Conservation (phyloP, 2,113 vertebrate genomes). For the Silurus meridionalis region DNA sequence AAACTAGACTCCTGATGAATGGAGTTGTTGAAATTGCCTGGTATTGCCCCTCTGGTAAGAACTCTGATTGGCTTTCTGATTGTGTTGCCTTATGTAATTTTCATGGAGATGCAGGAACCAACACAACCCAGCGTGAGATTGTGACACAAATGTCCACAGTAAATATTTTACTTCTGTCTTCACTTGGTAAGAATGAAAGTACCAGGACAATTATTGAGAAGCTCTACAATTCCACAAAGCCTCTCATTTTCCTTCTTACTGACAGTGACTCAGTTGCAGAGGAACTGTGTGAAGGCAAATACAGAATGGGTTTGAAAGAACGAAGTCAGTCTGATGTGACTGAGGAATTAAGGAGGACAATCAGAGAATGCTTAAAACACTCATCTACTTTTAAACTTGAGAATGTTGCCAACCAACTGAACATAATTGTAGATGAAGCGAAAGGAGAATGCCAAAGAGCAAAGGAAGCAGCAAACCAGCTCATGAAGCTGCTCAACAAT, state of each 20-base stretch:
- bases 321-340: slow-evolving; percentile 66
- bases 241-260: slow-evolving; percentile 64
- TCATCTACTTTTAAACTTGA: slow-evolving; percentile 26
- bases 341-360: slow-evolving; percentile 63
- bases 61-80: slow-evolving; percentile 65
- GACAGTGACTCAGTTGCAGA: slow-evolving; percentile 36
- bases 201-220: slow-evolving; percentile 41
- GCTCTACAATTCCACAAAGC: slow-evolving; percentile 55
- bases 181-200: slow-evolving; percentile 39
- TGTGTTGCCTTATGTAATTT: slow-evolving; percentile 72
- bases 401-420: slow-evolving; percentile 5
- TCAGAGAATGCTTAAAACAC: slow-evolving; percentile 37
- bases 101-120: slow-evolving; percentile 27
- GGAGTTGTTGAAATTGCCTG: slow-evolving; percentile 77
- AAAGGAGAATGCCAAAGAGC: slow-evolving; percentile 19
- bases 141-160: slow-evolving; percentile 60
- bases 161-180: slow-evolving; percentile 63
- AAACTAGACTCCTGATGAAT: slow-evolving; percentile 64
- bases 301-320: slow-evolving; percentile 62
- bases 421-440: slow-evolving; percentile 24
- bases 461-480: slow-evolving; percentile 25
- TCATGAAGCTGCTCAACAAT: not conserved
- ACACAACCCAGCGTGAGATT: slow-evolving; percentile 10
- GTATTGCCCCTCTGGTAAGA: slow-evolving; percentile 72
- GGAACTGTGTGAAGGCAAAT: slow-evolving; percentile 23